Evolutionary conservation across 2,113 vertebrate species (phyloP).

Genomic region (Rattus norvegicus): DNA sequence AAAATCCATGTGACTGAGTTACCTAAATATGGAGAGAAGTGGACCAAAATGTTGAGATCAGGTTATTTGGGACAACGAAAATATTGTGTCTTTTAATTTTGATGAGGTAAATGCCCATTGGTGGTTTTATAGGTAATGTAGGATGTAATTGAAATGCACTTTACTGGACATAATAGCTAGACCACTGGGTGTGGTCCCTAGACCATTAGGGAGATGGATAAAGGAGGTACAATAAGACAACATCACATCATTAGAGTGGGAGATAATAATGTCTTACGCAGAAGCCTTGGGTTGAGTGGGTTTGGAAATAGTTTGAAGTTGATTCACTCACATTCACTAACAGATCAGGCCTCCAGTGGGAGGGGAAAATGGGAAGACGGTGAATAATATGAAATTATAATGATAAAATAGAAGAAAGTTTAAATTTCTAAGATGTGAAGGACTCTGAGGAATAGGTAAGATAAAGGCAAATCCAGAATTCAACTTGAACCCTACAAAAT

Average conservation of each 20-base stretch:
- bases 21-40: not conserved
- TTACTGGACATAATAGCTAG: not conserved
- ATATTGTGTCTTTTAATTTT: not conserved
- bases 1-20: not conserved
- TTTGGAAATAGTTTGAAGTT: constrained; percentile 36
- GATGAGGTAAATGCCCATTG: not conserved
- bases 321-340: not conserved
- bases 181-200: not conserved
- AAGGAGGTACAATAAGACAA: not conserved
- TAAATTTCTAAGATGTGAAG: not conserved
- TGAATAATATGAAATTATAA: not conserved
- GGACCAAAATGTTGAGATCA: not conserved
- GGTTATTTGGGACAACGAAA: not conserved
- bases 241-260: not conserved
- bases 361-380: not conserved
- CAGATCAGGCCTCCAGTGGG: not conserved
- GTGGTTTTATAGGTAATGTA: not conserved
- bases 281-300: not conserved
- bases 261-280: not conserved
- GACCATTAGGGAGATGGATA: not conserved
- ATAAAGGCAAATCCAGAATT: not conserved
- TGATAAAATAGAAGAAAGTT: not conserved
- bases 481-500: not conserved
- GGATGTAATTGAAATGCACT: not conserved
- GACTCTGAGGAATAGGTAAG: not conserved